Conservation (phyloP, 2,888 invertebrate species). For the Ochropleura leucogaster region DNA sequence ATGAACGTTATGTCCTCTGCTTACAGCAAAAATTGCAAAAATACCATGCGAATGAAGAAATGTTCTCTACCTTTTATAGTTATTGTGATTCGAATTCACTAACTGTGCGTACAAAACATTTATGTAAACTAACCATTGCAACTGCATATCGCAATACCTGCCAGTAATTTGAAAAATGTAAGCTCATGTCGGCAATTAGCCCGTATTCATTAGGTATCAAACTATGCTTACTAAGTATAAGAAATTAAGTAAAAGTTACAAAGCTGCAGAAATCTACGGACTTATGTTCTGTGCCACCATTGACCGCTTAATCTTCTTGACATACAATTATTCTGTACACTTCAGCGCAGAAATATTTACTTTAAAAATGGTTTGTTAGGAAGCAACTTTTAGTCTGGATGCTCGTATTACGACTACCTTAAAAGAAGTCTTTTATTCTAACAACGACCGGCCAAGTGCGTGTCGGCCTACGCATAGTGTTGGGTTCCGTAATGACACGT, state of each 20-base stretch:
- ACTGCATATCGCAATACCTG: slow-evolving; percentile 1
- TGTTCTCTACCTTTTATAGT: slow-evolving; percentile 30
- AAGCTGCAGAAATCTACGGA: slow-evolving; percentile 22
- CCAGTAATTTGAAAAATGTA: slow-evolving; percentile 39
- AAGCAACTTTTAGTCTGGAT: background rate
- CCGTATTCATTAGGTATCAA: slow-evolving; percentile 23
- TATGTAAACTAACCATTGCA: slow-evolving; percentile 30
- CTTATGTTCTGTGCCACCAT: slow-evolving; percentile 14
- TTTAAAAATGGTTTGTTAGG: background rate
- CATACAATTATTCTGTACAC: slow-evolving; percentile 34
- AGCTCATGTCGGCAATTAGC: slow-evolving; percentile 20
- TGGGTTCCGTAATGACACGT: too few species aligned
- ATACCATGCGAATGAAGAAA: slow-evolving; percentile 38
- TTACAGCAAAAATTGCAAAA: slow-evolving; percentile 3
- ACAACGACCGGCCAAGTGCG: too few species aligned
- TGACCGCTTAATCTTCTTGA: slow-evolving; percentile 44
- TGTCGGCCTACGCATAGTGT: too few species aligned
- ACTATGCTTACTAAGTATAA: slow-evolving; percentile 22
- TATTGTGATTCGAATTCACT: slow-evolving; percentile 20
- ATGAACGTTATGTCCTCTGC: background rate
- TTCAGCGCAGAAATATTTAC: slow-evolving; percentile 22
- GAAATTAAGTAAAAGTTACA: slow-evolving; percentile 44
- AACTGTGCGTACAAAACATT: slow-evolving; percentile 5
- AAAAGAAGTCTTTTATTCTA: too few species aligned
- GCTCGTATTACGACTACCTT: too few species aligned